phyloP scores from a whole-genome alignment of 2,113 vertebrate species.

The Prionailurus viverrinus region DNA sequence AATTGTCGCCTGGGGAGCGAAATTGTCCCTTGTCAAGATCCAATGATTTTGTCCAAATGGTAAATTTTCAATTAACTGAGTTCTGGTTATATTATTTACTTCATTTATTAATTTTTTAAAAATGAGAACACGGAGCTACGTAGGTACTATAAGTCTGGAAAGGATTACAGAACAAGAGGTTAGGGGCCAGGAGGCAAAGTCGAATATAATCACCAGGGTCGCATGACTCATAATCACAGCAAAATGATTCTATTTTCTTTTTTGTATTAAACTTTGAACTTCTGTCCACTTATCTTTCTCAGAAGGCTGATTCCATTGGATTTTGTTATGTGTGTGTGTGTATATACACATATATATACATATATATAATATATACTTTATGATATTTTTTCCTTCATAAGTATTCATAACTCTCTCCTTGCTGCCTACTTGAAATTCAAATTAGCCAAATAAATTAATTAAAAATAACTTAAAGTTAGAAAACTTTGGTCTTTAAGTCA shows the following conservation, averaged over 20 bases:
- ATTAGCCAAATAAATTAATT: conserved; percentile 72
- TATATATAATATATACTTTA: neutral
- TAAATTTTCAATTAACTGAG: neutral
- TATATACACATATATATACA: neutral
- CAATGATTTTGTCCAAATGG: neutral
- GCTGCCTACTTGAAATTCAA: conserved; percentile 60
- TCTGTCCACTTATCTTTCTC: conserved; percentile 34
- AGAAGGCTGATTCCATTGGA: conserved; percentile 59
- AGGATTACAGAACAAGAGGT: conserved; percentile 11
- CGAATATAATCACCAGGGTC: neutral
- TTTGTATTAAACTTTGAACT: conserved; percentile 63
- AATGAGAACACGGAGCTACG: neutral
- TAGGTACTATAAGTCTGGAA: neutral
- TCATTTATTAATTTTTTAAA: neutral
- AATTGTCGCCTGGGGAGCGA: neutral
- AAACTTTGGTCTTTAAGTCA: conserved; percentile 65
- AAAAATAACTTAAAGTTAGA: conserved; percentile 69
- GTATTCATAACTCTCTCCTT: conserved; percentile 52
- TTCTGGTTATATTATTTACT: neutral
- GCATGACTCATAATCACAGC: neutral
- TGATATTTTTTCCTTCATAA: neutral
- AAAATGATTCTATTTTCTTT: conserved; percentile 65
- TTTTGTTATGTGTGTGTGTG: neutral
- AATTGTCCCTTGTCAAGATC: neutral
- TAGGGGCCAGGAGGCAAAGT: neutral